Evolutionary conservation across 2,113 vertebrate genomes (phyloP).

Genomic region (Cyrtonyx montezumae): DNA sequence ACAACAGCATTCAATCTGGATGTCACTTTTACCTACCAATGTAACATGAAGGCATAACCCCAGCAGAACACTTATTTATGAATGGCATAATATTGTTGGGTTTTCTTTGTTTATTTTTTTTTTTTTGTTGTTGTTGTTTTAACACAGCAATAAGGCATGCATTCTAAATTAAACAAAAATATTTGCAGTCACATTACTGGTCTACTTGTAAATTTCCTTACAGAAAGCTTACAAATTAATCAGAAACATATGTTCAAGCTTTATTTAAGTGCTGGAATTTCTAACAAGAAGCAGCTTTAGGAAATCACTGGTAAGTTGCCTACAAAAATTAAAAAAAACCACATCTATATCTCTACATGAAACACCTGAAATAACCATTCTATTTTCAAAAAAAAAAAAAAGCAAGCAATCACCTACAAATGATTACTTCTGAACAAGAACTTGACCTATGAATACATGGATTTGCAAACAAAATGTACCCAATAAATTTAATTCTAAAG

Average conservation of each 20-base stretch:
- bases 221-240: not conserved
- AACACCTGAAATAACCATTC: not conserved
- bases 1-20: not conserved
- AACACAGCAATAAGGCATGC: not conserved
- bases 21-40: not conserved
- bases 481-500: not conserved
- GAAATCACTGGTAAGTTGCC: not conserved
- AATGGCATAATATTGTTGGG: not conserved
- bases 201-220: not conserved
- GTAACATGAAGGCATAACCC: not conserved
- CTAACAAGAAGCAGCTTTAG: not conserved
- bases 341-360: not conserved
- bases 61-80: not conserved
- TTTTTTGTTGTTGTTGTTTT: not conserved
- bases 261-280: not conserved
- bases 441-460: not conserved
- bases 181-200: not conserved
- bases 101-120: not conserved
- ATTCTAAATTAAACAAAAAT: not conserved
- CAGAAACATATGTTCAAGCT: not conserved
- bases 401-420: not conserved
- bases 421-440: not conserved
- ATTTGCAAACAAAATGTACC: not conserved
- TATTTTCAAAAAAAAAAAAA: not conserved
- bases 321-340: not conserved